Evolutionary conservation across 2,888 invertebrate genomes (phyloP).

Genomic region (Melanargia galathea): DNA sequence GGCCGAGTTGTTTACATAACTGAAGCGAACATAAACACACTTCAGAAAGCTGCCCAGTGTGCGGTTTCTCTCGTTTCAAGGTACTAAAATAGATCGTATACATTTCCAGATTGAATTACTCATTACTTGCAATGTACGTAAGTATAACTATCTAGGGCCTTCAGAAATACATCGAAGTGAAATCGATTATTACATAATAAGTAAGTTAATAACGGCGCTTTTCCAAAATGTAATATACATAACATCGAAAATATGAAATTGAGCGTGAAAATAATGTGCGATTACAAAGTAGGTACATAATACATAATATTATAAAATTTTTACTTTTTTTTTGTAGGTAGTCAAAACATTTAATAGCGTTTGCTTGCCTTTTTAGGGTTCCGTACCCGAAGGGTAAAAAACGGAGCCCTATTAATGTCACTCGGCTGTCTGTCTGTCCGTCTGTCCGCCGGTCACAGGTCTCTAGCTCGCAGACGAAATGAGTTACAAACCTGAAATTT

Average conservation of each 20-base stretch:
- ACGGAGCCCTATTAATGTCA: too few species aligned
- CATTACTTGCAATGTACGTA: slow-evolving; percentile 17
- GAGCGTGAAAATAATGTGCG: too few species aligned
- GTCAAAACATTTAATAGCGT: too few species aligned
- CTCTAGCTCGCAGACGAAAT: too few species aligned
- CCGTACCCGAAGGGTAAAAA: too few species aligned
- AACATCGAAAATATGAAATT: background rate
- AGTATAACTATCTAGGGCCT: background rate
- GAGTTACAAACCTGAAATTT: too few species aligned
- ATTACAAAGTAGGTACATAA: too few species aligned
- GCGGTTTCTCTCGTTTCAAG: slow-evolving; percentile 40
- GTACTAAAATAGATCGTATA: slow-evolving; percentile 30
- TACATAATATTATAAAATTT: too few species aligned
- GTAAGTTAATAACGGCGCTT: background rate
- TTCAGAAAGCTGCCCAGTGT: slow-evolving; percentile 39
- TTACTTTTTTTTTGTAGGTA: too few species aligned
- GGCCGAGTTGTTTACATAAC: slow-evolving; percentile 58
- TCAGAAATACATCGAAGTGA: slow-evolving; percentile 6
- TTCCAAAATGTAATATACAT: slow-evolving; percentile 2
- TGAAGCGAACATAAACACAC: slow-evolving; percentile 53
- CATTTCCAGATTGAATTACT: slow-evolving; percentile 26
- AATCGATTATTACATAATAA: slow-evolving; percentile 13
- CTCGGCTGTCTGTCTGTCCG: too few species aligned
- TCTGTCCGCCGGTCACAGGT: too few species aligned
- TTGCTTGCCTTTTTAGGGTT: too few species aligned